These are phyloP conservation scores for Tetranychus urticae DNA, from an alignment of 1,140 invertebrate genomes.

Conservation along the genomic window DNA sequence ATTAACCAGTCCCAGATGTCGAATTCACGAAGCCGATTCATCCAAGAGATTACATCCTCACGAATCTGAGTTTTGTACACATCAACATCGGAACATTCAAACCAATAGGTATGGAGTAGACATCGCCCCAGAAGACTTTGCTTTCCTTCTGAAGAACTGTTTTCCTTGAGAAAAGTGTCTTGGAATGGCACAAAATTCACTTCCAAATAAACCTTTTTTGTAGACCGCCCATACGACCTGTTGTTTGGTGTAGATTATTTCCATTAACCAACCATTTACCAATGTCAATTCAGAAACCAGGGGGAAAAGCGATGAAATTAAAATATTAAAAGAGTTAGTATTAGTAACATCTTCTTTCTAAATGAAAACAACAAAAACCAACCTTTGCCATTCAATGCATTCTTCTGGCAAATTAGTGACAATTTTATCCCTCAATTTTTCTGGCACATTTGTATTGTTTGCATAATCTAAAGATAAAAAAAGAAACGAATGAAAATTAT, in stretches of 20 bases:
- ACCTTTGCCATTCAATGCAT: constrained; percentile 25
- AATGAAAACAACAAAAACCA: background rate
- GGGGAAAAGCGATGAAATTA: too few species aligned
- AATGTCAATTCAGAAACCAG: background rate
- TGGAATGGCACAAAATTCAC: constrained; percentile 57
- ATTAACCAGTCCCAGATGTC: constrained; percentile 75
- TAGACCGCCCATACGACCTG: constrained; percentile 27
- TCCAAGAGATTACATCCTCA: background rate
- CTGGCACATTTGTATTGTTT: background rate
- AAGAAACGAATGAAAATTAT: background rate
- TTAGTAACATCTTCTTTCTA: too few species aligned
- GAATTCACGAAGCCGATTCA: background rate
- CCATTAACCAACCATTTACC: background rate
- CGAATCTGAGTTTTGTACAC: background rate
- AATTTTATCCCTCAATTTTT: background rate
- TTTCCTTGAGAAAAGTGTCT: constrained; percentile 16
- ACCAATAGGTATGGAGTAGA: constrained; percentile 84
- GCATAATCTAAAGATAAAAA: background rate
- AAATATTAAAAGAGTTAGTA: too few species aligned
- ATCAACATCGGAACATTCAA: constrained; percentile 43
- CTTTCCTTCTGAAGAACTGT: background rate
- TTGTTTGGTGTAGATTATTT: constrained; percentile 1
- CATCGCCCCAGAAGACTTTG: constrained; percentile 45
- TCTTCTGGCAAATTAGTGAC: constrained; percentile 2
- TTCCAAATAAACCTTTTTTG: constrained; percentile 38